Conservation (phyloP, 2,113 vertebrate species). For the Tragelaphus buxtoni region DNA sequence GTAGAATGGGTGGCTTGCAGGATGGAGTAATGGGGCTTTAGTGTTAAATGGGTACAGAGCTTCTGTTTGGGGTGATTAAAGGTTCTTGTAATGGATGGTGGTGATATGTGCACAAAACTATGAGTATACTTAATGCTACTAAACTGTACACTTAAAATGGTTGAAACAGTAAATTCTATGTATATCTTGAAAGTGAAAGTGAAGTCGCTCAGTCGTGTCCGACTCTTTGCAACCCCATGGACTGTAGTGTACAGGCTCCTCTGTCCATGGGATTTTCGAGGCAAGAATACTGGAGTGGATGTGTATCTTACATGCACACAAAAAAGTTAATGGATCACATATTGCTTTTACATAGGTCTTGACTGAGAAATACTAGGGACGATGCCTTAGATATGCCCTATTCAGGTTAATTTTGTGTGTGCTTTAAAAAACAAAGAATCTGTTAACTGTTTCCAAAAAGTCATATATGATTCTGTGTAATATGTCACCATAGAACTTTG, state of each 20-base stretch:
- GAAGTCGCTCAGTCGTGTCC: too few relatives aligned
- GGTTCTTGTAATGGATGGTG: background rate
- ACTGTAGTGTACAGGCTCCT: too few relatives aligned
- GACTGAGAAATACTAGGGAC: background rate
- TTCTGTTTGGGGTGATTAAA: background rate
- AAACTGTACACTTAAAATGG: background rate
- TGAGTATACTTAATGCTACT: background rate
- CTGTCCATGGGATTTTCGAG: too few relatives aligned
- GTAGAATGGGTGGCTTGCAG: too few relatives aligned
- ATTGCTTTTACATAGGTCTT: background rate
- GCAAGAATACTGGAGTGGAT: too few relatives aligned
- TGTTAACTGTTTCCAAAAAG: conserved; percentile 63
- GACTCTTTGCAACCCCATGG: too few relatives aligned
- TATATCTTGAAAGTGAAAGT: background rate
- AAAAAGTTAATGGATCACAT: background rate
- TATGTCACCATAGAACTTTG: conserved; percentile 51
- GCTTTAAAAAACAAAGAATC: conserved; percentile 66
- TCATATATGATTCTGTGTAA: conserved; percentile 11
- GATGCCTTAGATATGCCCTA: conserved; percentile 38
- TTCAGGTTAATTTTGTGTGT: conserved; percentile 53
- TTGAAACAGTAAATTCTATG: background rate
- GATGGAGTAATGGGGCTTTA: background rate
- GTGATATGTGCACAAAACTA: background rate
- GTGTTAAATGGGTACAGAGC: background rate
- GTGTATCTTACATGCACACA: background rate